phyloP scores from a whole-genome alignment of 2,888 invertebrate species.

The Tetramorium bicarinatum region DNA sequence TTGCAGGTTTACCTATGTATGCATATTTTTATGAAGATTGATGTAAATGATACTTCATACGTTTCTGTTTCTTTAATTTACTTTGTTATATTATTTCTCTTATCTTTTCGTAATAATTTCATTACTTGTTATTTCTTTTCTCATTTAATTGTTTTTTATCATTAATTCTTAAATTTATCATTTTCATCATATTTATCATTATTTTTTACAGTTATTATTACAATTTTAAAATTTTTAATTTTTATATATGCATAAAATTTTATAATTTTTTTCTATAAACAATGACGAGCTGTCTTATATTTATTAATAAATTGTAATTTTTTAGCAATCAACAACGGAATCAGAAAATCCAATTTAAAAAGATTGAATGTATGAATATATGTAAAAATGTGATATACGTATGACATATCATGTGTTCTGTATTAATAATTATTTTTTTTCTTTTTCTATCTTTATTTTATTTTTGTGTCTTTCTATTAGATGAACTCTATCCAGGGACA shows the following conservation, averaged over 20 bases:
- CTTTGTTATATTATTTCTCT: background rate
- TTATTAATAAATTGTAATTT: slow-evolving; percentile 44
- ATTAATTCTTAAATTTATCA: background rate
- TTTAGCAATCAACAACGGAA: slow-evolving; percentile 30
- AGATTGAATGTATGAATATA: slow-evolving; percentile 60
- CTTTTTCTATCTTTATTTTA: slow-evolving; percentile 69
- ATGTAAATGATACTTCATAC: background rate
- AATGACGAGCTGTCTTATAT: background rate
- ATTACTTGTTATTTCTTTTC: background rate
- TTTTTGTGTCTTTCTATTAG: slow-evolving; percentile 85
- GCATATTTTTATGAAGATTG: background rate
- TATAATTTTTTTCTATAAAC: background rate
- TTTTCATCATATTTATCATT: background rate
- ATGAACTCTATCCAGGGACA: slow-evolving; percentile 87
- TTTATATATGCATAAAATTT: background rate
- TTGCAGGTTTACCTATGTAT: background rate
- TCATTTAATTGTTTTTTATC: background rate
- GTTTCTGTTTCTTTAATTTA: background rate
- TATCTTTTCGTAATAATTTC: background rate
- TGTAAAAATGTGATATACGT: slow-evolving; percentile 59
- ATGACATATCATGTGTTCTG: slow-evolving; percentile 65
- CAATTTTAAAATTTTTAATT: background rate
- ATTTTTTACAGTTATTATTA: background rate
- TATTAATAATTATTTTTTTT: slow-evolving; percentile 49
- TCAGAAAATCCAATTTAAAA: slow-evolving; percentile 11